phyloP scores from a whole-genome alignment of 2,888 invertebrate species.

The Oscheius onirici region DNA sequence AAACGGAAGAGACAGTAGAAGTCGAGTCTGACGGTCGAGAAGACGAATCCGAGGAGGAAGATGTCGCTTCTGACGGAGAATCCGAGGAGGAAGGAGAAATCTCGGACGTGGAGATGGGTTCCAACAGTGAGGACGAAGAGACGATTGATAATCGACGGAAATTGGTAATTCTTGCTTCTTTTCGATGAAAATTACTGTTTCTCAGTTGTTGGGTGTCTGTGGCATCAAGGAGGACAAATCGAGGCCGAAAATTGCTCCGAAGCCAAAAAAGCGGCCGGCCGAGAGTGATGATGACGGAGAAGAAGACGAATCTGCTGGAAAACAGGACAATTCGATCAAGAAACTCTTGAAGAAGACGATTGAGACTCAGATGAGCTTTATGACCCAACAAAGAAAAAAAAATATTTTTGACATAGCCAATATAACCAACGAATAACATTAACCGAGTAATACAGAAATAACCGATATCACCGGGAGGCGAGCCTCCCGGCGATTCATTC shows the following conservation, averaged over 20 bases:
- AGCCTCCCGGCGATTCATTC: neutral
- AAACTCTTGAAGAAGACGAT: neutral
- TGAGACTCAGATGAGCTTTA: neutral
- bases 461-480: too few relatives aligned
- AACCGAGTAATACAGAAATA: too few relatives aligned
- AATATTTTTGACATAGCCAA: too few relatives aligned
- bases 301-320: neutral
- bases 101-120: constrained; percentile 16
- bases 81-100: neutral
- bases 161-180: neutral
- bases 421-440: too few relatives aligned
- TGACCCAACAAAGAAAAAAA: too few relatives aligned
- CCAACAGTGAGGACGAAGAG: constrained; percentile 12
- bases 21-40: neutral
- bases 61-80: neutral
- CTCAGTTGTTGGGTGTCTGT: neutral
- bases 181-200: too few relatives aligned
- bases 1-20: neutral
- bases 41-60: neutral
- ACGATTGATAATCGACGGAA: neutral
- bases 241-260: neutral
- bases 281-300: constrained; percentile 4
- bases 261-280: neutral
- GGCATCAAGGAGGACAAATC: constrained; percentile 9
- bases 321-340: neutral